A percentile compares a stretch with the other conserved stretches of the same genome.
Evolutionary conservation across 2,113 vertebrate genomes (phyloP).

Genomic region (Archocentrus centrarchus): DNA sequence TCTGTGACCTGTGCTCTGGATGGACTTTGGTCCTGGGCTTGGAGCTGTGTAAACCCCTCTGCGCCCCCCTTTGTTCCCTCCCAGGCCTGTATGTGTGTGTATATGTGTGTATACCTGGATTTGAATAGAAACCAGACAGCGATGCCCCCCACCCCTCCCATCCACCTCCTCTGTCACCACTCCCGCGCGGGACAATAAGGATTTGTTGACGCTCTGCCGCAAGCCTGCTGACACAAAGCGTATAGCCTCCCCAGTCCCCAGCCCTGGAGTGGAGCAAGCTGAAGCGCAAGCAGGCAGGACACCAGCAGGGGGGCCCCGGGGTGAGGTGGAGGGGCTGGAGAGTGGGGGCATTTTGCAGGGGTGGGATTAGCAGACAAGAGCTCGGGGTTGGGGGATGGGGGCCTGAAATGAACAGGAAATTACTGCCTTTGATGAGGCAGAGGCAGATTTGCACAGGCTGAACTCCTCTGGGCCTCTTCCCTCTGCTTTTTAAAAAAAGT

Average conservation of each 20-base stretch:
- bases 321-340: neutral
- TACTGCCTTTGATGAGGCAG: conserved; percentile 90
- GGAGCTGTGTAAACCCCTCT: conserved; percentile 13
- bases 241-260: conserved; percentile 75
- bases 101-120: conserved; percentile 89
- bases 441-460: conserved; percentile 84
- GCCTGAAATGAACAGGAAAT: conserved; percentile 93
- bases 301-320: conserved; percentile 61
- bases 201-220: conserved; percentile 94
- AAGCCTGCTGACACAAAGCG: conserved; percentile 93
- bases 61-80: conserved; percentile 25
- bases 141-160: conserved; percentile 69
- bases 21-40: conserved; percentile 54
- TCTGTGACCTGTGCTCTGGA: conserved; percentile 25
- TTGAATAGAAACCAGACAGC: conserved; percentile 99
- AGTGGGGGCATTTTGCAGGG: conserved; percentile 67
- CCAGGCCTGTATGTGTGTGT: conserved; percentile 70
- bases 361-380: conserved; percentile 78
- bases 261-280: conserved; percentile 67
- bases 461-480: conserved; percentile 63
- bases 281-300: conserved; percentile 59
- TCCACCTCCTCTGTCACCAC: conserved; percentile 84
- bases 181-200: conserved; percentile 91
- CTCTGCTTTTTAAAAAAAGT: conserved; percentile 64
- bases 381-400: conserved; percentile 79